Conservation (phyloP, 2,888 invertebrate species). For the Rhingia campestris region DNA sequence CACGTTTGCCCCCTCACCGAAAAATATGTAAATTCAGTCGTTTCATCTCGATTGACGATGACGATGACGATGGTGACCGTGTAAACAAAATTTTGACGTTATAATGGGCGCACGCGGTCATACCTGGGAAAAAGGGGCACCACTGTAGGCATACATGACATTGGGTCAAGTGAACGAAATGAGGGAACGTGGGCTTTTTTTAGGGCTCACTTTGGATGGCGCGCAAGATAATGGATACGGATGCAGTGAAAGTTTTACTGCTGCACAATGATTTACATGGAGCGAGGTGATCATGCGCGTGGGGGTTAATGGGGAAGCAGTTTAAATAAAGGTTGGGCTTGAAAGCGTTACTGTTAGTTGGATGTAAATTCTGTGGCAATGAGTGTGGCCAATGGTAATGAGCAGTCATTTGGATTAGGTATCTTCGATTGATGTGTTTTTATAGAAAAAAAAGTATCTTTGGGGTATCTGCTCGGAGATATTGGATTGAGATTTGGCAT, state of each 20-base stretch:
- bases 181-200: neutral
- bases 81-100: slow-evolving; percentile 16
- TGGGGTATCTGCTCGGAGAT: no score
- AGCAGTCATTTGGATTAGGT: neutral
- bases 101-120: slow-evolving; percentile 3
- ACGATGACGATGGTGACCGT: neutral
- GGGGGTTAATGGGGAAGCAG: slow-evolving; percentile 10
- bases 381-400: neutral
- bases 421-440: no score
- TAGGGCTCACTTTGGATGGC: neutral
- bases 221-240: slow-evolving; percentile 3
- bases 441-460: no score
- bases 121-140: slow-evolving; percentile 4
- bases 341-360: neutral
- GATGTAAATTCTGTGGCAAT: neutral
- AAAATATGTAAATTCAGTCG: slow-evolving; percentile 26
- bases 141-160: slow-evolving; percentile 1
- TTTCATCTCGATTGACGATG: neutral
- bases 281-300: neutral
- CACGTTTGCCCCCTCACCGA: slow-evolving; percentile 3
- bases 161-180: slow-evolving; percentile 30
- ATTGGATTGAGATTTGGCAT: no score
- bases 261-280: neutral
- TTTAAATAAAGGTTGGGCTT: slow-evolving; percentile 14
- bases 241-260: slow-evolving; percentile 37